Percentiles rank a stretch among this genome's conserved stretches.
Conservation (phyloP, 2,888 invertebrate genomes). For the Capitulum mitella region DNA sequence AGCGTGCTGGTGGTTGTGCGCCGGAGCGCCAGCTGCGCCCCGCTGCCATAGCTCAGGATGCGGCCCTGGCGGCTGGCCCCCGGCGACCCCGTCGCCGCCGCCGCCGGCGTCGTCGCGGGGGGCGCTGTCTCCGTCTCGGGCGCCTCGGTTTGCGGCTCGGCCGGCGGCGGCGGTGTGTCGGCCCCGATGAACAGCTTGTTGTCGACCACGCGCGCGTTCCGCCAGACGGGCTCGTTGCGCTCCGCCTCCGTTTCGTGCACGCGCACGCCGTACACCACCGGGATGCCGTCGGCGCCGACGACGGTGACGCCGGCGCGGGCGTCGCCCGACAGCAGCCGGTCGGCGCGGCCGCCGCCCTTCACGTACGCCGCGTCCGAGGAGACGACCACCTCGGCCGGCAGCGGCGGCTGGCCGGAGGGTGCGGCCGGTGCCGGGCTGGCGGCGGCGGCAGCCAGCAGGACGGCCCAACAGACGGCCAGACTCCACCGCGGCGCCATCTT, state of each 20-base stretch:
- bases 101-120: background rate
- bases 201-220: constrained; percentile 26
- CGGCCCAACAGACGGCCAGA: background rate
- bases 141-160: background rate
- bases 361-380: background rate
- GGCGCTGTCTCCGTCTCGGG: background rate
- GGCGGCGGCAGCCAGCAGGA: background rate
- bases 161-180: background rate
- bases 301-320: background rate
- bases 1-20: background rate
- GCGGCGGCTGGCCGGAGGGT: background rate
- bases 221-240: constrained; percentile 42
- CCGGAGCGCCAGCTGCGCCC: background rate
- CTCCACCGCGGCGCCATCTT: background rate
- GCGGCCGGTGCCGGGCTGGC: background rate
- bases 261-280: constrained; percentile 26
- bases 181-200: constrained; percentile 6
- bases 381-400: constrained; percentile 10
- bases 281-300: constrained; percentile 16
- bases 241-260: constrained; percentile 23
- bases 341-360: constrained; percentile 1
- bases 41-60: background rate
- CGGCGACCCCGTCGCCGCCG: background rate
- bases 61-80: background rate
- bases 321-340: background rate